These are phyloP conservation scores for Pogonognathellus flavescens DNA, from an alignment of 1,140 invertebrate genomes.

Conservation along the genomic window DNA sequence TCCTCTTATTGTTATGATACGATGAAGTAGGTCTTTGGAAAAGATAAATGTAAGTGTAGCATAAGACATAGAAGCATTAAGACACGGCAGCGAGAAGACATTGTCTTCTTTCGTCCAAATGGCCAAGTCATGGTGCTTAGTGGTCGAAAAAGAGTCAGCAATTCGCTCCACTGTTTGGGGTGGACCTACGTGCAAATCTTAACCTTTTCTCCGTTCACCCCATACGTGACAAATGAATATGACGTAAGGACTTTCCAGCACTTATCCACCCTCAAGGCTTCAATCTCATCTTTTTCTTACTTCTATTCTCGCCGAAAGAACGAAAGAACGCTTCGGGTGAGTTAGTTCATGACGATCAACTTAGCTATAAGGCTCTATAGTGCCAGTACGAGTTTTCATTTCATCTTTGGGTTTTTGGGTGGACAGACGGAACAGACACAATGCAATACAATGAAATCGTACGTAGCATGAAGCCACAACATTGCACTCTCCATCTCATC, in stretches of 20 bases:
- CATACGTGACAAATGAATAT: slow-evolving; percentile 61
- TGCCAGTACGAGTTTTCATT: too few species aligned
- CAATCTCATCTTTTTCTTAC: slow-evolving; percentile 27
- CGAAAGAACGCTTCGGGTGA: slow-evolving; percentile 38
- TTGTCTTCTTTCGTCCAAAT: slow-evolving; percentile 24
- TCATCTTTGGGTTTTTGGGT: too few species aligned
- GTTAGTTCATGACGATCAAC: background rate
- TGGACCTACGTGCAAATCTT: slow-evolving; percentile 47
- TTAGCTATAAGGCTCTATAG: too few species aligned
- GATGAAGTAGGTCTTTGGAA: slow-evolving; percentile 21
- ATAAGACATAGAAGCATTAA: background rate
- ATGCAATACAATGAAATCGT: too few species aligned
- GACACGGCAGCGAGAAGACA: slow-evolving; percentile 6
- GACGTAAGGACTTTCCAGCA: slow-evolving; percentile 60
- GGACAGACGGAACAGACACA: too few species aligned
- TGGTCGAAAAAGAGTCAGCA: slow-evolving; percentile 41
- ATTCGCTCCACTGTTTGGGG: slow-evolving; percentile 49
- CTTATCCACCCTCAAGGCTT: slow-evolving; percentile 52
- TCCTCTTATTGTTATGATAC: background rate
- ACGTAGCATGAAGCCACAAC: background rate
- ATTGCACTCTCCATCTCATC: slow-evolving; percentile 3
- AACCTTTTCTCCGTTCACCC: background rate
- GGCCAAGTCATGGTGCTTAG: slow-evolving; percentile 30
- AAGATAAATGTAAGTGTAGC: slow-evolving; percentile 11
- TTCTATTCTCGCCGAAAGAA: slow-evolving; percentile 1